Base-by-base conservation (phyloP, 1,140 invertebrate species). In the Drosophila suzukii region DNA sequence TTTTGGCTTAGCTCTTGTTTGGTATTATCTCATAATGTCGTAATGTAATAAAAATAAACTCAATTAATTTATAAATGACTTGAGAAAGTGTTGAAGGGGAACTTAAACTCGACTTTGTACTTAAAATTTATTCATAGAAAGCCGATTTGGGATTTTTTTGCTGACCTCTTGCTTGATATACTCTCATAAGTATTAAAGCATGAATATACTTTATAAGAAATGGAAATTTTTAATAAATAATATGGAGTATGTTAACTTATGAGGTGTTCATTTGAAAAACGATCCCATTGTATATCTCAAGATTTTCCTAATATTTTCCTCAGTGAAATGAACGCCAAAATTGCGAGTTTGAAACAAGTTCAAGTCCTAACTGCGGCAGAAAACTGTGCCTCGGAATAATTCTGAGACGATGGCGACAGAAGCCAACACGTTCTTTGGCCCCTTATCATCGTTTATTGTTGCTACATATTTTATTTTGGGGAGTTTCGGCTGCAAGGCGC, bases 361-460 rank as follows among this genome's bases (percentile, higher is more conserved):
- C 30, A 59, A 58, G 38, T 60, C 41, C 39, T 41, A 59, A 44
- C 47, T 43, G 49, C n/a, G 59, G 46, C 50, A 55, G 32, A 68
- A 59, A 58, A 41, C 39, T 54, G 41, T 47, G 15, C 15, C 32
- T 36, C 32, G 27, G 36, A 32, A 24, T 57, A 15, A 71, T 30
- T 34, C 54, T 71, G 51, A 41, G 32, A 32, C 62, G 15, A n/a
- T 24, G 46, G 56, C 55, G 24, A 57, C 74, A 66, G 41, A 71
- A 73, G 59, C 47, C 76, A 79, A 86, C 83, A 86, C 83, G 83
- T 86, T 88, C 76, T 49, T 88, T 79, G 76, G 83, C 84, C 83
- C 75, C 82, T 88, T 86, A 86, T 86, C 82, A 86, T 88, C 82
- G 83, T 86, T 86, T 86, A 86, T 89, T 89, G 83, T 86, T 86